Evolutionary conservation across 2,888 invertebrate species (phyloP), one percentile per base, ranked within the genome.

Genomic region (Eupithecia subumbrata): DNA sequence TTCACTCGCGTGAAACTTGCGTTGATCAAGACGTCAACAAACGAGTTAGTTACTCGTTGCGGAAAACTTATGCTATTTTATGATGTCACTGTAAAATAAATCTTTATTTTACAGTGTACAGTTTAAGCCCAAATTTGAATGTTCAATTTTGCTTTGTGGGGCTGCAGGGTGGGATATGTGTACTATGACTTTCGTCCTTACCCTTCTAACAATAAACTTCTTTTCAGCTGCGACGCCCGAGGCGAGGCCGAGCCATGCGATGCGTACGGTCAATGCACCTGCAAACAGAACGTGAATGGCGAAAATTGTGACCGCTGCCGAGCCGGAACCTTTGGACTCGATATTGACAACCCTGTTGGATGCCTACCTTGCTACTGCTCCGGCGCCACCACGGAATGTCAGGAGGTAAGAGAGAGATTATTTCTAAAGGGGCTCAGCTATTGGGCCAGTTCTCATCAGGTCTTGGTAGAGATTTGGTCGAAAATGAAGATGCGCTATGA

Each of bases 331-430:
- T 99, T 97, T 88, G 97, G 97, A 30, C 94, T 99, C 0, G 96
- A 96, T 30, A 86, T 89, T 0, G 90, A 90, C 22, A 97, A 98
- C 89, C 95, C 96, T 0, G 95, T 96, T 69, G 99, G 99, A 14
- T 99, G 99, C 88, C 95, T 96, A 68, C 95, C 96, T 73, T 99
- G 99, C 88, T 99, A 96, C 95, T 99, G 99, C 90, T 98, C 98
- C 34, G 98, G 98, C 16, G 96, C 97, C 12, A 96, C 97, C 0
- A 94, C 93, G 4, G 95, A 96, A 45, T 99, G 99, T 87, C 95
- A 96, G 70, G 97, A 97, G 87, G 95, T 94, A 85, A 82, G 76
- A 14, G 11, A 63, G 2, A 63, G 5, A 30, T 18, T 52, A n/a
- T n/a, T 34, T 56, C 1, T 12, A 12, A 56, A 22, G 1, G 12